These are phyloP conservation scores for Percopsis transmontana DNA, from an alignment of 2,113 vertebrate species.

Conservation along the genomic window DNA sequence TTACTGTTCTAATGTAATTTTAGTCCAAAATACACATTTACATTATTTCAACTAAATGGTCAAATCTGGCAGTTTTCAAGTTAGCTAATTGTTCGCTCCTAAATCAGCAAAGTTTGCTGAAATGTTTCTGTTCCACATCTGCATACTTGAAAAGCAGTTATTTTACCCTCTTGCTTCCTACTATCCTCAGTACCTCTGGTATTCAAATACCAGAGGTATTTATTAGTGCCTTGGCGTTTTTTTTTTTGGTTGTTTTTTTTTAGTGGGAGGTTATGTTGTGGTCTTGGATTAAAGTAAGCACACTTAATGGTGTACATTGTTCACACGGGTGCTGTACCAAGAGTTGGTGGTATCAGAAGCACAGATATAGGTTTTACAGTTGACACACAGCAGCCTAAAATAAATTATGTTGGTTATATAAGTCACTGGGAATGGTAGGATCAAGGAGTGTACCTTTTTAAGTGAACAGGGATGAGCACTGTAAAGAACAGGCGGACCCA, in stretches of 20 bases:
- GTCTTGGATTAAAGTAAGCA: constrained; percentile 42
- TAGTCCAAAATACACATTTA: no score
- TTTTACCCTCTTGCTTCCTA: constrained; percentile 34
- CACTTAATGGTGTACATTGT: constrained; percentile 11
- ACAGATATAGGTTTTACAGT: background rate
- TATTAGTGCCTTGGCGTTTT: constrained; percentile 69
- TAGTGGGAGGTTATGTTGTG: background rate
- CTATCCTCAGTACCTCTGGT: constrained; percentile 40
- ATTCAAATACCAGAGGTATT: constrained; percentile 24
- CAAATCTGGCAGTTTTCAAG: no score
- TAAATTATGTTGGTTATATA: constrained; percentile 6
- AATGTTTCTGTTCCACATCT: no score
- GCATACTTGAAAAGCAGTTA: constrained; percentile 62
- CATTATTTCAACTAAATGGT: no score
- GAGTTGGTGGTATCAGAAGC: constrained; percentile 8
- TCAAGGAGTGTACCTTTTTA: background rate
- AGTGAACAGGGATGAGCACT: constrained; percentile 6
- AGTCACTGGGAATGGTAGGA: constrained; percentile 3
- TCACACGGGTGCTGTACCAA: background rate
- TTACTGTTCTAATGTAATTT: no score
- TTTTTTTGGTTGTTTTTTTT: constrained; percentile 50
- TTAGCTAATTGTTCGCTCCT: no score
- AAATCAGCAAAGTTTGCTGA: no score
- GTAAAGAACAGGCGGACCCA: background rate
- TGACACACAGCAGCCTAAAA: background rate